A percentile compares a stretch with the other conserved stretches of the same genome.
phyloP scores from a whole-genome alignment of 2,113 vertebrate species.

The Pteropus alecto region DNA sequence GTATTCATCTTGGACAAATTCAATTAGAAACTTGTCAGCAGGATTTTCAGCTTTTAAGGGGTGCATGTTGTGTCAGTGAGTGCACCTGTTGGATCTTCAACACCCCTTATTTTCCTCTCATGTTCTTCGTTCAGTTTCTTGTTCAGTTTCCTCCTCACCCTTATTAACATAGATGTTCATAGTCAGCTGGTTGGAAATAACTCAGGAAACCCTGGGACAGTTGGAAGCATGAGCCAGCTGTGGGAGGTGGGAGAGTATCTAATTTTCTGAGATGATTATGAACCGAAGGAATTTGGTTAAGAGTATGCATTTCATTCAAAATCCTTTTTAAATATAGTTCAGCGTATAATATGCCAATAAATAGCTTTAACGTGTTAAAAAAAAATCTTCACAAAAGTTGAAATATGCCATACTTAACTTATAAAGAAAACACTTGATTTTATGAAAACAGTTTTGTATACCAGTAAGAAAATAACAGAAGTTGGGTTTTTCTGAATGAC shows the following conservation, averaged over 20 bases:
- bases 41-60: neutral
- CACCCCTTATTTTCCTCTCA: neutral
- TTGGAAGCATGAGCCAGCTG: neutral
- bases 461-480: constrained; percentile 37
- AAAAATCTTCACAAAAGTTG: neutral
- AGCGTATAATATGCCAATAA: neutral
- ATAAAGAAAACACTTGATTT: constrained; percentile 27
- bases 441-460: constrained; percentile 35
- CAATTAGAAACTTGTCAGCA: neutral
- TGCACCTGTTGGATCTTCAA: neutral
- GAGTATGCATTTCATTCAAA: neutral
- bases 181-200: neutral
- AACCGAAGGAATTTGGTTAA: constrained; percentile 36
- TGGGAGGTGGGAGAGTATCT: neutral
- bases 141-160: neutral
- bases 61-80: neutral
- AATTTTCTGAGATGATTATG: constrained; percentile 19
- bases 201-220: neutral
- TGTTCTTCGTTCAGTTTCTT: constrained; percentile 9
- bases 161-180: neutral
- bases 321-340: neutral
- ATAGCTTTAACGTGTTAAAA: constrained; percentile 10
- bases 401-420: neutral
- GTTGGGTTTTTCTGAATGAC: neutral
- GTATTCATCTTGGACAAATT: neutral